Base-by-base conservation (phyloP, 2,888 invertebrate genomes). In the Steinernema hermaphroditum region DNA sequence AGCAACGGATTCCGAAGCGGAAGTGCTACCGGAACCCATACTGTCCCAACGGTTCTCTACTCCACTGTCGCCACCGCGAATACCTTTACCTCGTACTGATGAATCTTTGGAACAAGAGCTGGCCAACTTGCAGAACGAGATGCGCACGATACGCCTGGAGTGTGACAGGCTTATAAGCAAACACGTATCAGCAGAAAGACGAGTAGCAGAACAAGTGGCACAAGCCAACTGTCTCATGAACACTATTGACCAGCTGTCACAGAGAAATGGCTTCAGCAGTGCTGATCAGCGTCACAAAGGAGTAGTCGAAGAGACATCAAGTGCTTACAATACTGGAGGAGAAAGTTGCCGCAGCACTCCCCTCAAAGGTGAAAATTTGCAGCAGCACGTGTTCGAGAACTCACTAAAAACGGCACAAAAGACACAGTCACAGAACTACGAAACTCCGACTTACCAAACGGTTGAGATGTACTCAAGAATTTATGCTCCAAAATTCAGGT, bases 251-350 rank as follows among this genome's bases (percentile, higher is more conserved):
- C 74, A 72, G 44, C 50, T 73, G 14, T 62, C 74, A 8, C 12
- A n/a, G 16, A 14, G 32, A 22, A 62, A 62, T 27, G 62, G 62
- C 1, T 62, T 62, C 34, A 32, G 32, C 14, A 29, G 16, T 24
- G 8, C 62, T 29, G 62, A 62, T 12, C 37, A 37, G 32, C 29
- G 32, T 8, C 62, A 22, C 1, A 62, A 62, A 32, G 9, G 32
- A 27, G 50, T 22, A 19, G 32, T 62, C 32, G 32, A 29, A 32
- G 90, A 91, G 76, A 91, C 91, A 68, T 91, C 91, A 43, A 91
- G 91, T 87, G 92, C 92, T 69, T 92, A 92, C 86, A 92, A 92
- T 83, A 92, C 92, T 0, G 91, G 92, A 0, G 85, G 85, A 0
- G 92, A 92, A 72, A 92, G 92, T n/a, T 91, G 91, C 82, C 90